Evolutionary conservation across 2,888 invertebrate species (phyloP).

Genomic region (Microplitis deprimator): DNA sequence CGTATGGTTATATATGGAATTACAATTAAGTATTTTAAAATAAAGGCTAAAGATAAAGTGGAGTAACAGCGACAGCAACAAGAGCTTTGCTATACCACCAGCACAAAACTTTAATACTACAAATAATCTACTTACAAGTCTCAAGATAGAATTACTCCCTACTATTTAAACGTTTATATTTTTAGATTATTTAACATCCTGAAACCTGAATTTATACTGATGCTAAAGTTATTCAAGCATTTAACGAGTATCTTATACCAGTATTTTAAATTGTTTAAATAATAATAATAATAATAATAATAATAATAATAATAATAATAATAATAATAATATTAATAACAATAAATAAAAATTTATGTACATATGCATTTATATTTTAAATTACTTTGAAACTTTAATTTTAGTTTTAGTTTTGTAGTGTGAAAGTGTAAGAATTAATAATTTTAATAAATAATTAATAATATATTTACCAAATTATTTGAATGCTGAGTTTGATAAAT

Average conservation of each 20-base stretch:
- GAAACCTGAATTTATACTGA: constrained; percentile 2
- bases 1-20: constrained; percentile 13
- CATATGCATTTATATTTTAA: too few species aligned
- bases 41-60: constrained; percentile 35
- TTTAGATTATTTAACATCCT: constrained; percentile 44
- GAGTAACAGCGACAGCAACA: not conserved
- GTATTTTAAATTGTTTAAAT: constrained; percentile 35
- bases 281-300: not conserved
- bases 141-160: constrained; percentile 66
- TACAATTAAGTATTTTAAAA: constrained; percentile 39
- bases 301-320: too few species aligned
- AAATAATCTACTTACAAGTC: constrained; percentile 53
- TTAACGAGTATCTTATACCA: not conserved
- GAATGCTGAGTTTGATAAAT: constrained; percentile 57
- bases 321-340: too few species aligned
- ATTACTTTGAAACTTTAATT: not conserved
- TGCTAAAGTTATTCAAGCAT: constrained; percentile 4
- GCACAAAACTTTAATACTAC: constrained; percentile 39
- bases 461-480: constrained; percentile 63
- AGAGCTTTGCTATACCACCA: not conserved
- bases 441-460: constrained; percentile 17
- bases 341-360: too few species aligned
- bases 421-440: constrained; percentile 3
- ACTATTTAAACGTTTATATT: constrained; percentile 53
- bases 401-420: not conserved